Evolutionary conservation across 2,888 invertebrate genomes (phyloP), one percentile per base, ranked within the genome.

Genomic region (Euphydryas editha): DNA sequence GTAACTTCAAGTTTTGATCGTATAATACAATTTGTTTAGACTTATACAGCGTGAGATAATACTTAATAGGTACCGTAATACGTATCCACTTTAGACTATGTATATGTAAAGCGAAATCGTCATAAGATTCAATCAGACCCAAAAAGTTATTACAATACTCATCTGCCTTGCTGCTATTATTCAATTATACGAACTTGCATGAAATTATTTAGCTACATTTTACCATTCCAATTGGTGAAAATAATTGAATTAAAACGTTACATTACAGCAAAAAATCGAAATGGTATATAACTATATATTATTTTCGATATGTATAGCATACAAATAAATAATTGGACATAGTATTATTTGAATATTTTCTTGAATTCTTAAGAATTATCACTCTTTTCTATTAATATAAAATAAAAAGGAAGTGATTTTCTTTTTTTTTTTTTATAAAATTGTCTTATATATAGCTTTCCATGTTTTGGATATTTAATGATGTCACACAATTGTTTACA

Each of bases 121-220:
- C 0, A 47, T 3, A 15, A 15, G 15, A 15, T 15, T 8, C n/a
- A 51, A 51, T n/a, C 49, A 21, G n/a, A 24, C 21, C 49, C 49
- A 51, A 51, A 51, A 51, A 51, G 20, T 51, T n/a, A 51, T 51
- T 51, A 24, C 49, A 51, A 51, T 51, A 24, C 13, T 24, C 24
- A 24, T 51, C 49, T 51, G 49, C 49, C 21, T 51, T 51, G 49
- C 49, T 51, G 24, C 13, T 7, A 51, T 24, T 24, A 24, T 24
- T 51, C 24, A 13, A 7, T 51, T 21, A 4, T 8, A 30, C n/a
- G 47, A 47, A 15, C 7, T 51, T 24, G 15, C 49, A 51, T 51
- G 24, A 49, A 49, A 24, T 24, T 49, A 49, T 20, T 20, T 10
- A n/a, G n/a, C n/a, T 18, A 17, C 13, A 2, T 49, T 49, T 49